These are phyloP conservation scores for Hirundichthys speculiger DNA, from an alignment of 2,113 vertebrate species.

Conservation along the genomic window DNA sequence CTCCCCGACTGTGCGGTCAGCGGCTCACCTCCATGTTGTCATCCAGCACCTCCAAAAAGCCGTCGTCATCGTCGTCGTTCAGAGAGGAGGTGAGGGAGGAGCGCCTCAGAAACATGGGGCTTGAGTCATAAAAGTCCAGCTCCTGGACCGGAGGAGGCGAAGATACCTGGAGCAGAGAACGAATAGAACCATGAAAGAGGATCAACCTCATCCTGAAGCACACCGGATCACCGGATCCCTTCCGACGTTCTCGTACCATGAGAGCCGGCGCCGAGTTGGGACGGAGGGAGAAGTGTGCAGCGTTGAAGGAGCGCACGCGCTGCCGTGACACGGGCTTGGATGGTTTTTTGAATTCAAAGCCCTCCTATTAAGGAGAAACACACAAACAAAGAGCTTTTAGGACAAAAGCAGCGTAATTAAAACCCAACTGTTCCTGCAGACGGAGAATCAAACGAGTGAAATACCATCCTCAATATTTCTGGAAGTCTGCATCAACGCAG, in stretches of 20 bases:
- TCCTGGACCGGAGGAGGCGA: conserved; percentile 72
- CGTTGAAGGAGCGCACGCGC: conserved; percentile 52
- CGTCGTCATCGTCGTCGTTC: conserved; percentile 89
- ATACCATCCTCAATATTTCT: neutral
- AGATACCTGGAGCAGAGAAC: conserved; percentile 67
- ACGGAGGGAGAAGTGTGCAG: conserved; percentile 75
- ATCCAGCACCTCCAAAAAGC: conserved; percentile 90
- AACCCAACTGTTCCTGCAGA: neutral
- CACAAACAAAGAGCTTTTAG: no score
- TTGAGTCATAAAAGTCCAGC: conserved; percentile 56
- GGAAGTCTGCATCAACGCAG: no score
- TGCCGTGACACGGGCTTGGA: conserved; percentile 82
- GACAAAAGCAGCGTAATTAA: neutral
- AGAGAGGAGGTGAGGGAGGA: conserved; percentile 75
- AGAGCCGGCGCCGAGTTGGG: conserved; percentile 86
- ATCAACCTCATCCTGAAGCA: neutral
- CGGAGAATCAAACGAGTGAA: neutral
- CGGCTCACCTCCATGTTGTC: conserved; percentile 79
- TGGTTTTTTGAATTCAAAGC: conserved; percentile 97
- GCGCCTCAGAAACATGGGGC: conserved; percentile 76
- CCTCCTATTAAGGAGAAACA: conserved; percentile 76
- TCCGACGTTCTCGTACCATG: conserved; percentile 63
- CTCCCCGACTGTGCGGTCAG: neutral
- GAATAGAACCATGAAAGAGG: accelerated
- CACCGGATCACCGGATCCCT: neutral